These are phyloP conservation scores for Bagarius yarrelli DNA, from an alignment of 2,113 vertebrate species.

Conservation along the genomic window DNA sequence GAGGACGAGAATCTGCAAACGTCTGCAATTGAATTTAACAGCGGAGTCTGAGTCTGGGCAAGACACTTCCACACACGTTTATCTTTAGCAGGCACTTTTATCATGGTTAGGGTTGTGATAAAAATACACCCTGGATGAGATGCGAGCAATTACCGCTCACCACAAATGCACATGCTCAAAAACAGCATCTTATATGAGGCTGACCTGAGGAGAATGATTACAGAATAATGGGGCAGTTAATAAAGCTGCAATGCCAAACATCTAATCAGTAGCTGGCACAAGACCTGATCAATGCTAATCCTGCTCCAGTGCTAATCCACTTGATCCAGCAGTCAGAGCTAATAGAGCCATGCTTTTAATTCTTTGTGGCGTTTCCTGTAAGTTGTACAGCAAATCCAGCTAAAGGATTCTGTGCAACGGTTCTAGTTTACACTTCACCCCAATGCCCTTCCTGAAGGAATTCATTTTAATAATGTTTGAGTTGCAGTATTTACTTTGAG, in stretches of 20 bases:
- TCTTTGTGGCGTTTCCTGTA: not conserved
- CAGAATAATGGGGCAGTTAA: not conserved
- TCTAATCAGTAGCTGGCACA: slow-evolving; percentile 14
- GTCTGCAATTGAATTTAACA: slow-evolving; percentile 21
- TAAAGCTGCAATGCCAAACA: not conserved
- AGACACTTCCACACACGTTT: not conserved
- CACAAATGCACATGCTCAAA: not conserved
- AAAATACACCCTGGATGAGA: not conserved
- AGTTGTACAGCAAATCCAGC: not conserved
- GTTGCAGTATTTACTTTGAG: not conserved
- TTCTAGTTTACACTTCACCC: not conserved
- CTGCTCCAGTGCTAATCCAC: slow-evolving; percentile 17
- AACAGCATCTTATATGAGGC: not conserved
- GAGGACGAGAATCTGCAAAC: slow-evolving; percentile 29
- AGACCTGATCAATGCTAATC: slow-evolving; percentile 33
- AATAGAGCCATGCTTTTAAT: not conserved
- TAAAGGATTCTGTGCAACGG: not conserved
- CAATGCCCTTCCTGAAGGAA: not conserved
- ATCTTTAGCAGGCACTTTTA: not conserved
- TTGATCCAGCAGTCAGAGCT: slow-evolving; percentile 6
- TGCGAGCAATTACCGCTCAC: not conserved
- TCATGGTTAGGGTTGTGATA: not conserved
- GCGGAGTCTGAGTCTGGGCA: not conserved
- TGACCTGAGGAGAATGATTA: not conserved
- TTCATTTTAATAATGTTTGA: not conserved